Evolutionary conservation across 2,113 vertebrate genomes (phyloP).

Genomic region (Rhea americana): DNA sequence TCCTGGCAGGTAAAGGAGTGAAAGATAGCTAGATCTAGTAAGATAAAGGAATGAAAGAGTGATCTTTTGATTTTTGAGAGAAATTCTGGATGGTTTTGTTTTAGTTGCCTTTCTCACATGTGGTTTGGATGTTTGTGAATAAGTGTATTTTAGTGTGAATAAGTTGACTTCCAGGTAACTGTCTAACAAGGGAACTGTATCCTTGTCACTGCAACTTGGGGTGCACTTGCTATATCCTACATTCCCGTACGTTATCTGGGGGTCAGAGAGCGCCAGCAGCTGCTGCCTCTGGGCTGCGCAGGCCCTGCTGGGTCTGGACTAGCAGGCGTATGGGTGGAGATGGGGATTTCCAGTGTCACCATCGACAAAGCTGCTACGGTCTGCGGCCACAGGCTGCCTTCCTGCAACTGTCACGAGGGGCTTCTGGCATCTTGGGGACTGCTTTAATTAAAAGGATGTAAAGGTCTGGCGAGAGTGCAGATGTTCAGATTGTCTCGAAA

Average conservation of each 20-base stretch:
- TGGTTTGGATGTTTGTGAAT: neutral
- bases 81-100: neutral
- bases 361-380: neutral
- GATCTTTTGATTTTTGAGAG: fast-evolving
- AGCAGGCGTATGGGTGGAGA: neutral
- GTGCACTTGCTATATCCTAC: neutral
- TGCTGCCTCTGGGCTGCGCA: neutral
- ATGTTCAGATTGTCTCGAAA: neutral
- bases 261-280: neutral
- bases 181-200: neutral
- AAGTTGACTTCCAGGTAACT: neutral
- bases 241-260: neutral
- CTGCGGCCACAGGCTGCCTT: neutral
- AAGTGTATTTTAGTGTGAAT: neutral
- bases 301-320: neutral
- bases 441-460: neutral
- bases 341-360: neutral
- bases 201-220: neutral
- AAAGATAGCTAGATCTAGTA: neutral
- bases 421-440: neutral
- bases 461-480: neutral
- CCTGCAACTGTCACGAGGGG: neutral
- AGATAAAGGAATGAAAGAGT: neutral
- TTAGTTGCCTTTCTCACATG: neutral
- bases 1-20: neutral